Conservation (phyloP, 1,140 invertebrate species). For the Drosophila lini region DNA sequence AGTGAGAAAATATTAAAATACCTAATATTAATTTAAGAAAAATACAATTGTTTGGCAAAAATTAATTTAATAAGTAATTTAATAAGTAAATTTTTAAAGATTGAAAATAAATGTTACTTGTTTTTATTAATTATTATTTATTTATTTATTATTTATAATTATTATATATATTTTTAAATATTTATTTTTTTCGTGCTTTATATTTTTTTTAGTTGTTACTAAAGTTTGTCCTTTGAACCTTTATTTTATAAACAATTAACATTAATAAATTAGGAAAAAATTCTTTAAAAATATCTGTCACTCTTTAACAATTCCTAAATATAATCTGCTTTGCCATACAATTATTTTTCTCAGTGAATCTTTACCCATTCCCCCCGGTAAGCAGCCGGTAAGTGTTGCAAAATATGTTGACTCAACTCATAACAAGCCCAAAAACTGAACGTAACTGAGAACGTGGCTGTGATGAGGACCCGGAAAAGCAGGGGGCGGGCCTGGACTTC, state of each 20-base stretch:
- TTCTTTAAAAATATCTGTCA: too few relatives aligned
- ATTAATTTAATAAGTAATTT: too few relatives aligned
- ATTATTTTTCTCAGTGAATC: slow-evolving; percentile 4
- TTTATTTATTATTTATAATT: too few relatives aligned
- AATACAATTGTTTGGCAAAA: not conserved
- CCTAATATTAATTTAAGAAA: not conserved
- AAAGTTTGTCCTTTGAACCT: too few relatives aligned
- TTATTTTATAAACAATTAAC: too few relatives aligned
- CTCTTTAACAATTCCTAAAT: too few relatives aligned
- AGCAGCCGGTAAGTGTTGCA: slow-evolving; percentile 81
- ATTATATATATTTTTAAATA: too few relatives aligned
- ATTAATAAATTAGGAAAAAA: too few relatives aligned
- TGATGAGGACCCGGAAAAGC: slow-evolving; percentile 28
- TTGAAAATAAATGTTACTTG: too few relatives aligned
- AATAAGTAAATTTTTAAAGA: not conserved
- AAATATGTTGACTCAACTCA: slow-evolving; percentile 84
- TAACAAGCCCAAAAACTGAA: slow-evolving; percentile 69
- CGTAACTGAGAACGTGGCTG: slow-evolving; percentile 51
- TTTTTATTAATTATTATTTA: too few relatives aligned
- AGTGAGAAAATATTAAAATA: not conserved
- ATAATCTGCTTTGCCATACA: not conserved
- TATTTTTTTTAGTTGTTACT: too few relatives aligned
- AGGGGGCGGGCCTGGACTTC: not conserved
- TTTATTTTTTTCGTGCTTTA: too few relatives aligned
- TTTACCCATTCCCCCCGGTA: slow-evolving; percentile 18